Base-by-base conservation (phyloP, 2,113 vertebrate species). In the Apteryx mantelli region DNA sequence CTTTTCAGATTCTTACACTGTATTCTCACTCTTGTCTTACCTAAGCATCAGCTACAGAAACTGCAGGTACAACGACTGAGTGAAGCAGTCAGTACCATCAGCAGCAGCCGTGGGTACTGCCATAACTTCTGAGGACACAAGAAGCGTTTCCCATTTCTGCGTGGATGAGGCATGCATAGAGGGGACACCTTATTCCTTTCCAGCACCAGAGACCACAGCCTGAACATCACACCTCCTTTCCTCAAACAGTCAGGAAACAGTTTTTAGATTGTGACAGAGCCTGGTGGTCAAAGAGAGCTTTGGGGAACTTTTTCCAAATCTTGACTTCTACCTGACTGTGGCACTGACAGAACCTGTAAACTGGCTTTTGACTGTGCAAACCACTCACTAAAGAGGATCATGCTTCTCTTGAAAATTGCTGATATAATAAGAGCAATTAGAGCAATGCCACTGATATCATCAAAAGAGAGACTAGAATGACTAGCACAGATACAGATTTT, bases 31-130 rank as follows among this genome's bases (percentile, higher is more conserved):
- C 30, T 58, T 68, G 16, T 13, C 85, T 82, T 80, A 30, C 13
- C 50, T 55, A 55, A 42, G 3, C 2, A 30, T 50, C 22, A 85
- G 40, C 66, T 68, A 12, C 11, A 36, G 11, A 8, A 88, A 42
- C 5, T n/a, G 13, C 8, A 5, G 0, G 9, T 7, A n/a, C 40
- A 89, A 64, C 0, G 1, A 40, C 1, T 0, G 2, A 44, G 34
- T 44, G 34, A 63, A 58, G 12, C 18, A 2, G 0, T 6, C 52
- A 11, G 4, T 46, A 11, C 6, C 34, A 82, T 9, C 30, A 12
- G 14, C 14, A 19, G 8, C 17, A 60, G 22, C 36, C 20, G 0
- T 11, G 20, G 22, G 12, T 52, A 16, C 2, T 68, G 34, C 24
- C 5, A 8, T 3, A 55, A 40, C 26, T 63, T n/a, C 50, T 61